Base-by-base conservation (phyloP, 1,140 invertebrate genomes). In the Telenomus remus region DNA sequence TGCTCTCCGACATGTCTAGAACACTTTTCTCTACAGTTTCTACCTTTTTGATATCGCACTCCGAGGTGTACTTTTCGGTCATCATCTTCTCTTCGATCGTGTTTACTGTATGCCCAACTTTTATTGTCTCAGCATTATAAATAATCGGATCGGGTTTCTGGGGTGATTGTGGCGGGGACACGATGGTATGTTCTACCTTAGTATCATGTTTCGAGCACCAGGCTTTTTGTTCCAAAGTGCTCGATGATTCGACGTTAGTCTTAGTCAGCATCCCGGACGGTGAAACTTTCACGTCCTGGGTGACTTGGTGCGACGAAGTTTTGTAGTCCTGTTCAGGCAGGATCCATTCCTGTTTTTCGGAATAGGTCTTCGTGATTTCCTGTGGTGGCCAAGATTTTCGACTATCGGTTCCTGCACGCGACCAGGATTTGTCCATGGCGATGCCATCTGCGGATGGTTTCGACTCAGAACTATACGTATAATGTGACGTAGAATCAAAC, bases 371-470 rank as follows among this genome's bases (percentile, higher is more conserved):
- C 0, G 76, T 57, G 0, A 70, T 68, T 35, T 85, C 80, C 10
- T 33, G 56, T 27, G 82, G 82, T 12, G 90, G 90, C 90, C 90
- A 91, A 0, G 87, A 86, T 61, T 88, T 89, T 60, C 89, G 86
- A 4, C 86, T 81, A 7, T 89, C 89, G 0, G 85, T 50, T 61
- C 82, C 84, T 79, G 91, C 91, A 53, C 90, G 90, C 11, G 89
- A 87, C 91, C 91, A 92, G 0, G 91, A 81, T 80, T 91, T 92
- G 60, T 92, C 91, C 91, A 92, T 92, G 12, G 89, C 86, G 51
- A 92, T 66, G 1, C 85, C 91, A 79, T 92, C 91, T 0, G 89
- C 88, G 1, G 91, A 91, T 6, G 91, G 91, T 64, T 84, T 86
- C 0, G 87, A 88, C 1, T 88, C 89, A 0, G 84, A 84, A 3